phyloP scores from a whole-genome alignment of 2,797 vertebrate genomes.

The Nannoperca australis region DNA sequence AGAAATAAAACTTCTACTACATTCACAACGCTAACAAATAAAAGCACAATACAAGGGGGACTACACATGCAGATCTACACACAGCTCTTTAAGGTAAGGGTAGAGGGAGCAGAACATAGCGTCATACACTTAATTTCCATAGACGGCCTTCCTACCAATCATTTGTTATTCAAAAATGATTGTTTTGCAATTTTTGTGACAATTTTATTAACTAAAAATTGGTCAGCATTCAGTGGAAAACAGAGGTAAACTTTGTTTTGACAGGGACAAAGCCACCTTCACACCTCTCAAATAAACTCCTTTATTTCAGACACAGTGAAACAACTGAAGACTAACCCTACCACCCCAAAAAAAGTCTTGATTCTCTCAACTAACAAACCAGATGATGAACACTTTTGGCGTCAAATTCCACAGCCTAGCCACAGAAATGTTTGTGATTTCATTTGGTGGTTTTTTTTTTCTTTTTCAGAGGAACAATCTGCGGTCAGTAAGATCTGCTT shows the following conservation, averaged over 20 bases:
- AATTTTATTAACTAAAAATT: slow-evolving; percentile 25
- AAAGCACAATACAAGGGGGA: slow-evolving; percentile 73
- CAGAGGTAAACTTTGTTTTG: slow-evolving; percentile 20
- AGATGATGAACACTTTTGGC: slow-evolving; percentile 53
- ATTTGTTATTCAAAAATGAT: slow-evolving; percentile 51
- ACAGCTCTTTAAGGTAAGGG: slow-evolving; percentile 87
- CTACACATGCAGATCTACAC: slow-evolving; percentile 84
- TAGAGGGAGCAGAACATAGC: slow-evolving; percentile 73
- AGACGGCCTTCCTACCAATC: slow-evolving; percentile 42
- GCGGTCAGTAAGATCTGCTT: slow-evolving; percentile 73
- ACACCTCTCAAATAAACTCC: slow-evolving; percentile 10
- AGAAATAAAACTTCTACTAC: slow-evolving; percentile 89
- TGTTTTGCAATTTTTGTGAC: slow-evolving; percentile 33
- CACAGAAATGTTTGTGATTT: slow-evolving; percentile 80
- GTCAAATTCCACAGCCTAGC: slow-evolving; percentile 70
- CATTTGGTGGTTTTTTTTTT: slow-evolving; percentile 42
- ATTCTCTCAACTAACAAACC: slow-evolving; percentile 28
- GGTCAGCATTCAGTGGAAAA: background rate
- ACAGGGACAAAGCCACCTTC: slow-evolving; percentile 25
- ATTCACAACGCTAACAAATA: slow-evolving; percentile 83
- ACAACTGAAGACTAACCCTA: slow-evolving; percentile 8
- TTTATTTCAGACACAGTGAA: slow-evolving; percentile 33
- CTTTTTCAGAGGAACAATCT: slow-evolving; percentile 68
- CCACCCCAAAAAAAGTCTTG: background rate
- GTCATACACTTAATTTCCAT: slow-evolving; percentile 30